Base-by-base conservation (phyloP, 2,113 vertebrate genomes). In the Rhinolophus ferrumequinum region DNA sequence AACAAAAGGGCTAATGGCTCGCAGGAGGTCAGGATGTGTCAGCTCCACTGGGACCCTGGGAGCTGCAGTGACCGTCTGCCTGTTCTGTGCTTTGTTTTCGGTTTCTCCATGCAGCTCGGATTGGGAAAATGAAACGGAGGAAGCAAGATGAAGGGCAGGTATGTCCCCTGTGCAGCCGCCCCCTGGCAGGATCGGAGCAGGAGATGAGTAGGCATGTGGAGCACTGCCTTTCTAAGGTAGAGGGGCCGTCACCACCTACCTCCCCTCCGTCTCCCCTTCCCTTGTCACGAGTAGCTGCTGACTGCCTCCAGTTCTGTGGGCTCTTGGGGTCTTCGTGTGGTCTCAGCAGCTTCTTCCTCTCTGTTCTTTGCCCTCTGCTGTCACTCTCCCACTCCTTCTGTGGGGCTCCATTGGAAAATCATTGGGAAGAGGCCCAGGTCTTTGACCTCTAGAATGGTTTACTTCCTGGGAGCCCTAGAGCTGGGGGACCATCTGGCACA, bases 201-300 rank as follows among this genome's bases (percentile, higher is more conserved):
- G 99, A 99, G 99, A 99, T 99, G 99, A 99, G 99, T 99, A 99
- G 99, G 99, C 99, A 99, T 99, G 99, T 99, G 99, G 99, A 99
- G 99, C 99, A 99, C 98, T 99, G 99, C 99, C 99, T 99, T 98
- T 99, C 99, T 98, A 99, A 99, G 99, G 99, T 99, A 99, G 99
- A 98, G 98, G 98, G 98, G 97, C 98, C 98, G 84, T 97, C 97
- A 97, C 96, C 96, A 94, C 90, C 2, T 97, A 91, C 94, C 95
- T 97, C 97, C 96, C 96, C 97, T 95, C 81, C 97, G 60, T 96
- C 52, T 82, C 13, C 69, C 92, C 83, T 88, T 60, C 85, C 96
- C 80, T 52, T 24, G 35, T 62, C 33, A 60, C 96, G 54, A 79
- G 79, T 60, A 79, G 79, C 92, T 91, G 58, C 76, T 69, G 33